Percentiles rank a stretch among this genome's conserved stretches.
Evolutionary conservation across 2,113 vertebrate species (phyloP).

Genomic region (Pogonocichla stellata): DNA sequence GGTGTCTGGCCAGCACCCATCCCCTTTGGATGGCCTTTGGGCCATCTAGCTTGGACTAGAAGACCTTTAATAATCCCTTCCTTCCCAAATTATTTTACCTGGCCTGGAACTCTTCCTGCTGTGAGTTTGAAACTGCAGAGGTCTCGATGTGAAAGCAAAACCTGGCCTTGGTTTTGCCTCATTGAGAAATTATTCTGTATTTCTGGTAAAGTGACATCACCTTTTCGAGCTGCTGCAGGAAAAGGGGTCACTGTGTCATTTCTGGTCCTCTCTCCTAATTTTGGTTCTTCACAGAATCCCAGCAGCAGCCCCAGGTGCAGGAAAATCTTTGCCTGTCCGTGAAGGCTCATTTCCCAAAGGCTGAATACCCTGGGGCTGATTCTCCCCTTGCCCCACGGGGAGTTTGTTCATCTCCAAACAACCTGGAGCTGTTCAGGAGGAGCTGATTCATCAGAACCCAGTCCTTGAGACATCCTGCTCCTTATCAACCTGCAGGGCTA

Average conservation of each 20-base stretch:
- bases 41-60: not conserved
- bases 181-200: not conserved
- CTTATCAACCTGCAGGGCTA: not conserved
- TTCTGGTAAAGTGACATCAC: not conserved
- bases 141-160: not conserved
- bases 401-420: not conserved
- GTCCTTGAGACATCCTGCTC: not conserved
- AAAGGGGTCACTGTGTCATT: not conserved
- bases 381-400: not conserved
- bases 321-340: rapidly evolving
- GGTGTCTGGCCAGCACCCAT: not conserved
- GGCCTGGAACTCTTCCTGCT: not conserved
- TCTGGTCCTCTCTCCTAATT: not conserved
- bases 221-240: not conserved
- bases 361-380: not conserved
- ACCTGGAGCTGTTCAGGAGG: not conserved
- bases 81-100: not conserved
- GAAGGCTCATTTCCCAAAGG: not conserved
- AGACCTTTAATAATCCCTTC: not conserved
- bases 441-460: not conserved
- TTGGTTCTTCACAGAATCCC: not conserved
- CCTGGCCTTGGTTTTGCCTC: not conserved
- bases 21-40: not conserved
- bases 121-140: rapidly evolving
- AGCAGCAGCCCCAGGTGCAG: not conserved